A percentile compares a stretch with the other conserved stretches of the same genome.
Conservation (phyloP, 2,888 invertebrate species). For the Dastarcus helophoroides region DNA sequence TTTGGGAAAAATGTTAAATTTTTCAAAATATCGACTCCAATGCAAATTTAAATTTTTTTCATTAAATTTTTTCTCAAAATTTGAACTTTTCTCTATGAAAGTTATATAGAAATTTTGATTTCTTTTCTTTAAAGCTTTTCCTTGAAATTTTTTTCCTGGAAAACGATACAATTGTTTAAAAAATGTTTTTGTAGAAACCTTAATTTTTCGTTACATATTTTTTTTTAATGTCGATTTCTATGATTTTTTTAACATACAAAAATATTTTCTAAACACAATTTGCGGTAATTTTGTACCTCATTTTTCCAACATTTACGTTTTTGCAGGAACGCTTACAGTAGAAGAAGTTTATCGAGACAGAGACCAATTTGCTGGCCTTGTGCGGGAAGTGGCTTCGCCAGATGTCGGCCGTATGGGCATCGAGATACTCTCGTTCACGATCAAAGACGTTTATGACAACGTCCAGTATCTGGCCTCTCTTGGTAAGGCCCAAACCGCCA, state of each 20-base stretch:
- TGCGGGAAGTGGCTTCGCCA: constrained; percentile 93
- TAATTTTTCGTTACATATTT: constrained; percentile 3
- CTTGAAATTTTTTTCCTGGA: too few relatives aligned
- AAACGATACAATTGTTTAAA: too few relatives aligned
- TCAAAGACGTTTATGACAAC: constrained; percentile 96
- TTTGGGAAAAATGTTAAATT: too few relatives aligned
- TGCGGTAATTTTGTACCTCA: constrained; percentile 11
- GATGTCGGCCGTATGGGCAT: constrained; percentile 99
- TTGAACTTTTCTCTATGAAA: too few relatives aligned
- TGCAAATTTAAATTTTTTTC: too few relatives aligned
- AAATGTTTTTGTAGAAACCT: not conserved
- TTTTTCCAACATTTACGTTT: too few relatives aligned
- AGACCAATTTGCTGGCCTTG: constrained; percentile 94
- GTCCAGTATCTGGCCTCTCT: constrained; percentile 90
- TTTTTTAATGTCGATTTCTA: constrained; percentile 8
- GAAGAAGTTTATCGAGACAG: constrained; percentile 96
- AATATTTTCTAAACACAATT: constrained; percentile 18
- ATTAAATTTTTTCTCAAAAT: too few relatives aligned
- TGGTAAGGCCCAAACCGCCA: constrained; percentile 87
- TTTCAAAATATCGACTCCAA: too few relatives aligned
- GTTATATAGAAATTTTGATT: too few relatives aligned
- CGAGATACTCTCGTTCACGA: constrained; percentile 95
- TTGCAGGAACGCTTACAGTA: constrained; percentile 90
- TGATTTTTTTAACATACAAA: constrained; percentile 8
- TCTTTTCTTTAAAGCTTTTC: too few relatives aligned